Percentiles rank a stretch among this genome's conserved stretches.
phyloP scores from a whole-genome alignment of 2,888 invertebrate species.

The Callimorpha dominula region DNA sequence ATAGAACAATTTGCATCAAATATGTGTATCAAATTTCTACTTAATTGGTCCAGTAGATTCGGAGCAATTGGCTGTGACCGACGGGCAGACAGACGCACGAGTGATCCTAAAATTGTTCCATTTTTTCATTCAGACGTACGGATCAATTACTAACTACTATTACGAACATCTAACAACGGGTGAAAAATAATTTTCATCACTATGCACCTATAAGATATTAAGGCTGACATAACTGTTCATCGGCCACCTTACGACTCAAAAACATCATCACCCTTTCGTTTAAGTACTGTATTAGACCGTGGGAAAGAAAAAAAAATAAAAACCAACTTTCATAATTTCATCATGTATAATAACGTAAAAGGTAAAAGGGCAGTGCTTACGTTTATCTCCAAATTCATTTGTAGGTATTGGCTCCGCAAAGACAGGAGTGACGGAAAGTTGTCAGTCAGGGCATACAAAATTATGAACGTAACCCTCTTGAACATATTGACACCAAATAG shows the following conservation, averaged over 20 bases:
- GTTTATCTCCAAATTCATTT: too few species aligned
- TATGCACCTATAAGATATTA: not conserved
- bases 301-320: not conserved
- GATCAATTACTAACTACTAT: too few species aligned
- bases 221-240: not conserved
- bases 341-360: not conserved
- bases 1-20: too few species aligned
- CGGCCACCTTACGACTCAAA: not conserved
- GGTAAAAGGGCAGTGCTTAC: too few species aligned
- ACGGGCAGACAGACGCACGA: too few species aligned
- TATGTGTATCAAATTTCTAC: too few species aligned
- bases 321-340: too few species aligned
- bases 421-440: too few species aligned
- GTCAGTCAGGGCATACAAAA: not conserved
- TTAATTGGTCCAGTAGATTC: too few species aligned
- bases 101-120: not conserved
- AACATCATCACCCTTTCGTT: not conserved
- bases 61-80: too few species aligned
- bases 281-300: not conserved
- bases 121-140: not conserved
- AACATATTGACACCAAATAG: not conserved
- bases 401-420: too few species aligned
- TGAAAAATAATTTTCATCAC: not conserved
- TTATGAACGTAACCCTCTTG: not conserved
- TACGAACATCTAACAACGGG: not conserved